Evolutionary conservation across 1,140 invertebrate genomes (phyloP).

Genomic region (Conopomorpha cramerella): DNA sequence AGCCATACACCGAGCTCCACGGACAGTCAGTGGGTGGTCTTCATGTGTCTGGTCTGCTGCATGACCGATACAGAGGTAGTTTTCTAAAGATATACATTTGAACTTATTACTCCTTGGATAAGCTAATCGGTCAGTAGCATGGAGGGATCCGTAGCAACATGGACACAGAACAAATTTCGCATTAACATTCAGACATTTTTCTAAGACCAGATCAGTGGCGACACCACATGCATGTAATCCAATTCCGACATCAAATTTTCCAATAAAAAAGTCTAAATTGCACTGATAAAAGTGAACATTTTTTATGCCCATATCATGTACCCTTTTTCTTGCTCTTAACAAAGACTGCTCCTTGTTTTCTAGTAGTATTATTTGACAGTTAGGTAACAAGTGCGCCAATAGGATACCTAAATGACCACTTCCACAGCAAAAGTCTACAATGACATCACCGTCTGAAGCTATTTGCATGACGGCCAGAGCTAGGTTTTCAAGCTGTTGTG

Average conservation of each 20-base stretch:
- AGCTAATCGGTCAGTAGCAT: constrained; percentile 70
- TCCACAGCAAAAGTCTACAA: constrained; percentile 95
- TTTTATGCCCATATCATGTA: constrained; percentile 68
- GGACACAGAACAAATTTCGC: constrained; percentile 91
- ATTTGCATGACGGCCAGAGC: constrained; percentile 77
- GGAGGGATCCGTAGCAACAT: constrained; percentile 91
- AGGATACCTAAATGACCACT: constrained; percentile 91
- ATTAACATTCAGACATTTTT: constrained; percentile 75
- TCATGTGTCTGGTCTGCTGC: constrained; percentile 88
- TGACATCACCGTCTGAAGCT: constrained; percentile 63
- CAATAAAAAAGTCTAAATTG: constrained; percentile 84
- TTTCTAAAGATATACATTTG: constrained; percentile 58
- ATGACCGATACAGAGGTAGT: constrained; percentile 84
- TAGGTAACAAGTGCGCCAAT: constrained; percentile 78
- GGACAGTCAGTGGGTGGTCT: constrained; percentile 60
- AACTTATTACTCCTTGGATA: constrained; percentile 75
- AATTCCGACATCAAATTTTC: constrained; percentile 80
- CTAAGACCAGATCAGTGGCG: constrained; percentile 90
- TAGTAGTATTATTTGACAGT: constrained; percentile 77
- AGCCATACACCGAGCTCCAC: constrained; percentile 74
- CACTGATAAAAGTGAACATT: constrained; percentile 86
- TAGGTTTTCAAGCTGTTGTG: constrained; percentile 88
- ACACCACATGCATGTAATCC: constrained; percentile 93
- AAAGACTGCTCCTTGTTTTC: constrained; percentile 94
- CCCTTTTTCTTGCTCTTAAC: constrained; percentile 71